Conservation (phyloP, 1,140 invertebrate species). For the Telenomus remus region DNA sequence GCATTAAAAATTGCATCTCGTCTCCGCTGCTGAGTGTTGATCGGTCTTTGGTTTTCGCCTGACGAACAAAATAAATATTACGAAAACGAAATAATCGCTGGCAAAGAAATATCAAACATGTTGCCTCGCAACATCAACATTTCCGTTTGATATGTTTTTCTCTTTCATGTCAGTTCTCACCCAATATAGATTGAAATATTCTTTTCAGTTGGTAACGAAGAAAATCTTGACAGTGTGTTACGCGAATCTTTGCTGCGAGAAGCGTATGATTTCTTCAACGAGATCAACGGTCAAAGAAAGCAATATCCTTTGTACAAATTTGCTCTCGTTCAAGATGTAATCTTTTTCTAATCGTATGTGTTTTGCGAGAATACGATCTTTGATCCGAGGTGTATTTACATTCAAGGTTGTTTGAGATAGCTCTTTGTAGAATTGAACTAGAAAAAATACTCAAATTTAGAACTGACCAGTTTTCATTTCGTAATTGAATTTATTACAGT, state of each 20-base stretch:
- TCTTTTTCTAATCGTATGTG: constrained; percentile 35
- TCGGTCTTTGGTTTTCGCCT: constrained; percentile 5
- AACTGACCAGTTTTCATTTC: too few relatives aligned
- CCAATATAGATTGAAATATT: constrained; percentile 28
- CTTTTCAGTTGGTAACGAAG: constrained; percentile 10
- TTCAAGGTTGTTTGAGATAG: too few relatives aligned
- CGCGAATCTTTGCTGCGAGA: constrained; percentile 32
- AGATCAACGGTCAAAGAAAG: constrained; percentile 47
- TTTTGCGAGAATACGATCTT: constrained; percentile 28
- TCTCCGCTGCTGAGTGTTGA: neutral
- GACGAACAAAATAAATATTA: neutral
- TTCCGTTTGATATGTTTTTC: too few relatives aligned
- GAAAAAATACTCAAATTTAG: too few relatives aligned
- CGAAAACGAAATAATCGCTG: neutral
- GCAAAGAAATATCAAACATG: too few relatives aligned
- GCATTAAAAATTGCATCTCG: constrained; percentile 30
- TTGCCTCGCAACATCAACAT: too few relatives aligned
- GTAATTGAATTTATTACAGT: too few relatives aligned
- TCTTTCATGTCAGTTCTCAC: too few relatives aligned
- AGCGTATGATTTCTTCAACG: constrained; percentile 50
- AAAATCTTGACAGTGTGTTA: constrained; percentile 22
- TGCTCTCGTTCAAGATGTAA: constrained; percentile 32
- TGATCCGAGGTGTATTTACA: constrained; percentile 11
- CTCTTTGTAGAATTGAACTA: too few relatives aligned
- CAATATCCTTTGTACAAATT: constrained; percentile 56